Percentiles rank a stretch among this genome's conserved stretches.
Conservation (phyloP, 2,888 invertebrate genomes). For the Pseudococcus viburni region DNA sequence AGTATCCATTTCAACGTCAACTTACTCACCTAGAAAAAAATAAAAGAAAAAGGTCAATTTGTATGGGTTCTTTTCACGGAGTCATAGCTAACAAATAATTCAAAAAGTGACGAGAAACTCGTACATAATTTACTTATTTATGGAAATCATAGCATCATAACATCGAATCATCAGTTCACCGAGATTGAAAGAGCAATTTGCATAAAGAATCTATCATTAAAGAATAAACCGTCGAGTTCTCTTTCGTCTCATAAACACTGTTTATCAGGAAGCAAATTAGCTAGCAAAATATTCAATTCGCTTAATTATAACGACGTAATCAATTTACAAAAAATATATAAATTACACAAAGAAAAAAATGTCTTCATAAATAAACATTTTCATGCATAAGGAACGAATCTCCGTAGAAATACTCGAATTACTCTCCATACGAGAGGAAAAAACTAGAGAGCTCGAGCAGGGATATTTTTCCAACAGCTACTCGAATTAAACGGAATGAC, state of each 20-base stretch:
- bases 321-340: not conserved
- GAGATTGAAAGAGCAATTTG: constrained; percentile 6
- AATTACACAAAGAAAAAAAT: not conserved
- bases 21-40: not conserved
- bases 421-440: too few species aligned
- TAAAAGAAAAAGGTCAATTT: not conserved
- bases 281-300: not conserved
- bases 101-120: not conserved
- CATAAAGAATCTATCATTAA: constrained; percentile 20
- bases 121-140: not conserved
- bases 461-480: too few species aligned
- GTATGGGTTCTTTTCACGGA: not conserved
- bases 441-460: too few species aligned
- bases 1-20: not conserved
- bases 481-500: too few species aligned
- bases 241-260: not conserved
- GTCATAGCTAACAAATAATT: not conserved
- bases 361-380: not conserved
- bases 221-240: not conserved
- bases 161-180: not conserved
- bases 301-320: not conserved
- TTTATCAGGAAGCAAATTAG: constrained; percentile 7
- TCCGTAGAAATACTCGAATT: too few species aligned
- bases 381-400: not conserved
- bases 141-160: not conserved